Conservation (phyloP, 1,140 invertebrate genomes). For the Zelostemma sp. region DNA sequence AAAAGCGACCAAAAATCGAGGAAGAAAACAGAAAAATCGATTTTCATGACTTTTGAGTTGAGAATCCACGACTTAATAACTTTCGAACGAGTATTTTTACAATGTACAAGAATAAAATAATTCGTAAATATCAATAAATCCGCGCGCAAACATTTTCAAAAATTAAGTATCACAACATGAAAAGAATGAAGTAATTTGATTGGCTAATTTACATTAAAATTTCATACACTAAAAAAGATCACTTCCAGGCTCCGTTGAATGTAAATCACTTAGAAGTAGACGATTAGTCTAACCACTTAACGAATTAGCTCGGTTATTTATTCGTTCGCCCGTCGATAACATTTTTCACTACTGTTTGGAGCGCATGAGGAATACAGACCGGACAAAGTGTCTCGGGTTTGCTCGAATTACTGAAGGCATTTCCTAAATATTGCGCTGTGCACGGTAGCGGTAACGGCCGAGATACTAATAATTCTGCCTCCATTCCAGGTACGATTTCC, state of each 20-base stretch:
- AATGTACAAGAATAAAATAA: not conserved
- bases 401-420: constrained; percentile 50
- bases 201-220: not conserved
- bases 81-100: constrained; percentile 1
- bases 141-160: not conserved
- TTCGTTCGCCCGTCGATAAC: constrained; percentile 46
- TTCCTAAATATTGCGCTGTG: constrained; percentile 61
- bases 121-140: constrained; percentile 2
- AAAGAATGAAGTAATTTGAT: not conserved
- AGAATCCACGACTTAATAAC: not conserved
- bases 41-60: not conserved
- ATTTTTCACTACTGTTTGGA: constrained; percentile 55
- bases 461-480: constrained; percentile 61
- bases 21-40: no score
- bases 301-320: constrained; percentile 17
- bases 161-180: not conserved
- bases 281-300: not conserved
- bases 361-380: constrained; percentile 57
- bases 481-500: constrained; percentile 63
- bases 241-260: not conserved
- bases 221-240: not conserved
- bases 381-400: constrained; percentile 65
- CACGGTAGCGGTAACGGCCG: constrained; percentile 58
- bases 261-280: not conserved
- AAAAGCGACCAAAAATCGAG: no score